Evolutionary conservation across 2,113 vertebrate genomes (phyloP).

Genomic region (Caranx ignobilis): DNA sequence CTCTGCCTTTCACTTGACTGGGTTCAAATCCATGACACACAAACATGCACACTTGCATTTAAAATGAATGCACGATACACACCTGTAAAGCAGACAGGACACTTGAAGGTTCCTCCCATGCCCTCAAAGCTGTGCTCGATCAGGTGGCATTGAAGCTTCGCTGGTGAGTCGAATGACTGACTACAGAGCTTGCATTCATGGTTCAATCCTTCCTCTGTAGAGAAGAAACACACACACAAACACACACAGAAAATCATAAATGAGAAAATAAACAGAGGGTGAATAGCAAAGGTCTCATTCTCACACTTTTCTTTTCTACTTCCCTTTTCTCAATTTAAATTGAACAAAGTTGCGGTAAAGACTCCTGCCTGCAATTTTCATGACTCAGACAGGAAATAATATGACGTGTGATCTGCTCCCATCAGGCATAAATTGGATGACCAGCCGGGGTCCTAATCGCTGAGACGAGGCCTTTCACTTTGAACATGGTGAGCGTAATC

Average conservation of each 20-base stretch:
- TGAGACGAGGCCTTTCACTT: constrained; percentile 59
- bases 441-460: constrained; percentile 66
- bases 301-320: neutral
- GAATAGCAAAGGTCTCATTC: constrained; percentile 45
- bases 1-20: neutral
- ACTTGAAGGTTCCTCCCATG: constrained; percentile 99
- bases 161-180: constrained; percentile 98
- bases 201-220: constrained; percentile 96
- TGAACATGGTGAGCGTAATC: constrained; percentile 50
- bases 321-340: constrained; percentile 48
- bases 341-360: constrained; percentile 45
- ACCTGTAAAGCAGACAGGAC: constrained; percentile 99
- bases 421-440: constrained; percentile 74
- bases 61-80: constrained; percentile 56
- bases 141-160: constrained; percentile 99
- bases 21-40: neutral
- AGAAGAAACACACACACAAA: constrained; percentile 64
- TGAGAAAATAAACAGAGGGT: constrained; percentile 52
- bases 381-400: constrained; percentile 60
- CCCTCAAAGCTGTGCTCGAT: constrained; percentile 99
- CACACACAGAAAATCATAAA: constrained; percentile 62
- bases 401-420: constrained; percentile 71
- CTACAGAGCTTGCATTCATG: constrained; percentile 99
- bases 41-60: neutral
- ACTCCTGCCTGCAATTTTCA: constrained; percentile 65